Evolutionary conservation across 2,113 vertebrate species (phyloP).

Genomic region (Tursiops truncatus): DNA sequence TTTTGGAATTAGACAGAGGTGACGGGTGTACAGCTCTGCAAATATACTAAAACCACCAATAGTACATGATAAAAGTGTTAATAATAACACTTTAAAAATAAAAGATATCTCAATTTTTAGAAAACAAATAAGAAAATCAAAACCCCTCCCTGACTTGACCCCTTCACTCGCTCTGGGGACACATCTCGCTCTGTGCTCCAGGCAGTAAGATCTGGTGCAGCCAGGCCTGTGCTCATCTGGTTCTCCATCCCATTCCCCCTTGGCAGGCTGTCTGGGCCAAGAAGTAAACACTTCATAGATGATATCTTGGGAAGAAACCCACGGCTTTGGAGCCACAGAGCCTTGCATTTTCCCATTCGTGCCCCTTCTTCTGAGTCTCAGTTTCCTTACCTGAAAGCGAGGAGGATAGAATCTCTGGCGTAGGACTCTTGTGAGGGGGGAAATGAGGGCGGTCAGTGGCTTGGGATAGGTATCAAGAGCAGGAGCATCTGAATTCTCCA

Average conservation of each 20-base stretch:
- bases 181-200: neutral
- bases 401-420: neutral
- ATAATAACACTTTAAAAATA: neutral
- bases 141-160: neutral
- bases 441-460: neutral
- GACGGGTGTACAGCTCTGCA: neutral
- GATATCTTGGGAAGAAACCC: neutral
- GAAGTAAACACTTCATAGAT: neutral
- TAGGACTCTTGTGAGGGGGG: neutral
- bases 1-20: neutral
- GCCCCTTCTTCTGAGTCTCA: neutral
- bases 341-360: neutral
- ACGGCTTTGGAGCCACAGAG: neutral
- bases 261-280: neutral
- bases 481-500: neutral
- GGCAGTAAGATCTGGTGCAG: fast-evolving
- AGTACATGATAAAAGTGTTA: neutral
- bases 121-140: neutral
- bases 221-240: neutral
- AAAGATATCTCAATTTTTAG: neutral
- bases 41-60: neutral
- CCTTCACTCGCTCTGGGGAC: fast-evolving
- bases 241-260: neutral
- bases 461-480: neutral
- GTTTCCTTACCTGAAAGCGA: conserved; percentile 49